Percentiles rank a stretch among this genome's conserved stretches.
Conservation (phyloP, 2,113 vertebrate genomes). For the Glaucidium brasilianum region DNA sequence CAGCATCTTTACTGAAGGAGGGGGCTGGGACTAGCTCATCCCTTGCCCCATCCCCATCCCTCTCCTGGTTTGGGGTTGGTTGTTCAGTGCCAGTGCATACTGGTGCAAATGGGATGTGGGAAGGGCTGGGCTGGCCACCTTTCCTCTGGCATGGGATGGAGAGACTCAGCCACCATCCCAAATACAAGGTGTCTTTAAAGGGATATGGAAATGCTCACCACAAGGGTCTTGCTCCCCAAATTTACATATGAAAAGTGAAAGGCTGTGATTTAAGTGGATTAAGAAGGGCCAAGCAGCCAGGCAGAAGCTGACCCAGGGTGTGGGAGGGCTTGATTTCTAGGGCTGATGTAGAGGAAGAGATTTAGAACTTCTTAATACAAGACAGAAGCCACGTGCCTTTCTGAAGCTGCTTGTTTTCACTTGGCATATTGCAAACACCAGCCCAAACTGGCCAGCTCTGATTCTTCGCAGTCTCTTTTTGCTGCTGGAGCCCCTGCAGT, state of each 20-base stretch:
- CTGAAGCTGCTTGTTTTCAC: neutral
- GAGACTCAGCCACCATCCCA: neutral
- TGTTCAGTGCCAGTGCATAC: neutral
- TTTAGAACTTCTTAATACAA: neutral
- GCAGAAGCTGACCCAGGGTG: neutral
- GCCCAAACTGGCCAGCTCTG: neutral
- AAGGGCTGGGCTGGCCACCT: neutral
- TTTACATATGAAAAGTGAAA: neutral
- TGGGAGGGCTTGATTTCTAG: neutral
- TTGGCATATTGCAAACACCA: neutral
- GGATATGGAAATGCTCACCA: neutral
- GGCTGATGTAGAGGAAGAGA: neutral
- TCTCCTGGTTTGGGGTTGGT: neutral
- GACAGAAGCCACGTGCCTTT: neutral
- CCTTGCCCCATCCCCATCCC: neutral
- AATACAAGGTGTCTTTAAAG: neutral
- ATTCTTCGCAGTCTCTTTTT: no score
- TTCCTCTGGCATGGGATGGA: neutral
- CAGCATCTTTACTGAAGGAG: neutral
- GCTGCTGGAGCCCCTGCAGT: neutral
- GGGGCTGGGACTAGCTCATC: neutral
- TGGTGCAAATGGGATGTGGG: neutral
- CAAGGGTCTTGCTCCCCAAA: neutral
- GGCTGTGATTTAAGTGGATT: neutral
- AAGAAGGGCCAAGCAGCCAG: neutral